Evolutionary conservation across 2,888 invertebrate species (phyloP).

Genomic region (Protonemura montana): DNA sequence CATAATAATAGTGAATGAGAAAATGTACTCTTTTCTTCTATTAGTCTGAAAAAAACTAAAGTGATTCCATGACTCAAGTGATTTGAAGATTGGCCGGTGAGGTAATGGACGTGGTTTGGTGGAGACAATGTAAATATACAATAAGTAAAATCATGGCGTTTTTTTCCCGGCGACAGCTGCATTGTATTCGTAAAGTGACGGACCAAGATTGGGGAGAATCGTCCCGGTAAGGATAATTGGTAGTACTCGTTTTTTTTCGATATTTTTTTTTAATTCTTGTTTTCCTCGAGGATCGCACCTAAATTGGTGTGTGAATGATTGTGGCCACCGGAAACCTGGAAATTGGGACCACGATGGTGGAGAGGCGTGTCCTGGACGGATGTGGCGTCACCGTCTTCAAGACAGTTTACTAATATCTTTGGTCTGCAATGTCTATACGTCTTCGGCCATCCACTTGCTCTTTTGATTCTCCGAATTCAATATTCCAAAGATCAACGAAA

Average conservation of each 20-base stretch:
- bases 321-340: conserved; percentile 28
- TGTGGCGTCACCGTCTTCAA: conserved; percentile 15
- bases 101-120: conserved; percentile 5
- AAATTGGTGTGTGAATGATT: conserved; percentile 19
- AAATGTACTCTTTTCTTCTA: background rate
- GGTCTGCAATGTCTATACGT: background rate
- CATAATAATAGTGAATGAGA: background rate
- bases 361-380: background rate
- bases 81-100: background rate
- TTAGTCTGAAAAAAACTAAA: background rate
- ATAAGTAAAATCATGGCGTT: conserved; percentile 1
- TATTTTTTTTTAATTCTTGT: background rate
- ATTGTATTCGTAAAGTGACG: background rate
- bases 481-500: background rate
- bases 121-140: conserved; percentile 21
- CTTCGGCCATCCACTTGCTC: background rate
- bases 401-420: no score
- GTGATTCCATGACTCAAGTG: conserved; percentile 19
- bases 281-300: background rate
- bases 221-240: background rate
- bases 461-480: background rate
- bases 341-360: background rate
- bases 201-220: background rate
- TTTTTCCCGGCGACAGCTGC: conserved; percentile 3
- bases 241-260: background rate